These are phyloP conservation scores for Tiliacea citrago DNA, from an alignment of 2,888 invertebrate genomes.

Conservation along the genomic window DNA sequence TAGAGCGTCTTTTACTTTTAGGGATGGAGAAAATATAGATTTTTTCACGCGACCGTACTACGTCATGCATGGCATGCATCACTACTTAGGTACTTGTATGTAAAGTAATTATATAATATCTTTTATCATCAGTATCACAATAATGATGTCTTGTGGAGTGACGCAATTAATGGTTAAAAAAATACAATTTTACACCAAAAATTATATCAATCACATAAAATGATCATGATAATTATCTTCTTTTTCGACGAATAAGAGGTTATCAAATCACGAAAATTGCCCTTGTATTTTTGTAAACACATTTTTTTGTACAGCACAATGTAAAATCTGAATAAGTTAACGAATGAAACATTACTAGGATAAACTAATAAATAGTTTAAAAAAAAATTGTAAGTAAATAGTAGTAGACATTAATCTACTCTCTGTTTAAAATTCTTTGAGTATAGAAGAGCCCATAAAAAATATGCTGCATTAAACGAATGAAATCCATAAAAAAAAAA, in stretches of 20 bases:
- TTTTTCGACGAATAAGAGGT: conserved; percentile 48
- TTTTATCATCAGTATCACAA: conserved; percentile 11
- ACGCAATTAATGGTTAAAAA: conserved; percentile 16
- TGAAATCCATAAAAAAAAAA: not conserved
- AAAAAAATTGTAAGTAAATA: too few species aligned
- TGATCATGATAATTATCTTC: conserved; percentile 19
- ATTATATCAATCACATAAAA: conserved; percentile 17
- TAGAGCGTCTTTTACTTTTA: not conserved
- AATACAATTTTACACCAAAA: conserved; percentile 17
- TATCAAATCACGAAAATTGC: conserved; percentile 35
- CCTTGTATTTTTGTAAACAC: conserved; percentile 33
- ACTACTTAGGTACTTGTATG: not conserved
- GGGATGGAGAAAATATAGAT: not conserved
- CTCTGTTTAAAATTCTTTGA: not conserved
- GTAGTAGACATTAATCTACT: not conserved
- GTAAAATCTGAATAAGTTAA: conserved; percentile 1
- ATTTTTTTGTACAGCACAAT: conserved; percentile 11
- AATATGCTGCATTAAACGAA: not conserved
- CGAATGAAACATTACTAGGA: conserved; percentile 15
- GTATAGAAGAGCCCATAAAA: not conserved
- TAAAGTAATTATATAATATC: conserved; percentile 10
- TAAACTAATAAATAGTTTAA: not conserved
- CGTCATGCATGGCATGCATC: not conserved
- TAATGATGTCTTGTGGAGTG: not conserved
- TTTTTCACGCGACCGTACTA: not conserved